Conservation (phyloP, 2,888 invertebrate species). For the Plagodis pulveraria region DNA sequence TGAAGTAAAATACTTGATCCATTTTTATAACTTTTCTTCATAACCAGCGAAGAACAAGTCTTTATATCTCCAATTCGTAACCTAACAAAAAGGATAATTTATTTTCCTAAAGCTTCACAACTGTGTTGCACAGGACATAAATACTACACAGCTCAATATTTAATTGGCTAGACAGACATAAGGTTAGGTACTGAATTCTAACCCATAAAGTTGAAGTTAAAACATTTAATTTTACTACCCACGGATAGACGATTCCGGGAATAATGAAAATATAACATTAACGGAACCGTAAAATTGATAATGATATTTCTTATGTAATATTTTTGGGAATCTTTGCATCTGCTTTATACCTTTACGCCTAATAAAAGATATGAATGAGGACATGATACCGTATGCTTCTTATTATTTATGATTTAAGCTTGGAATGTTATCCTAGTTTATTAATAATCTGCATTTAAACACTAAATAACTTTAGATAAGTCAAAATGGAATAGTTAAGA, state of each 20-base stretch:
- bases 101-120: neutral
- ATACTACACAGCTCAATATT: conserved; percentile 33
- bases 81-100: neutral
- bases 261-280: conserved; percentile 30
- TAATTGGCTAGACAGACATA: conserved; percentile 52
- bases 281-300: conserved; percentile 29
- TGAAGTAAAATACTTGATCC: too few species aligned
- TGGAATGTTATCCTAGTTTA: too few species aligned
- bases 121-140: conserved; percentile 7
- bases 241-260: conserved; percentile 42
- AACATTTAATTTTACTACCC: conserved; percentile 47
- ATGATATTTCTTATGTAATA: too few species aligned
- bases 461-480: too few species aligned
- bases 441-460: too few species aligned
- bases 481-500: too few species aligned
- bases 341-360: too few species aligned
- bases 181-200: conserved; percentile 43
- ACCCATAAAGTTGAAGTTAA: conserved; percentile 49
- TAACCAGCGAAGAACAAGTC: too few species aligned
- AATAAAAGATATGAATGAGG: too few species aligned
- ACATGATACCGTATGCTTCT: too few species aligned
- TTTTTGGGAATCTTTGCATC: conserved; percentile 5
- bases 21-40: too few species aligned
- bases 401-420: too few species aligned
- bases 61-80: neutral